Evolutionary conservation across 2,888 invertebrate species (phyloP), one percentile per base, ranked within the genome.

Genomic region (Pseudococcus viburni): DNA sequence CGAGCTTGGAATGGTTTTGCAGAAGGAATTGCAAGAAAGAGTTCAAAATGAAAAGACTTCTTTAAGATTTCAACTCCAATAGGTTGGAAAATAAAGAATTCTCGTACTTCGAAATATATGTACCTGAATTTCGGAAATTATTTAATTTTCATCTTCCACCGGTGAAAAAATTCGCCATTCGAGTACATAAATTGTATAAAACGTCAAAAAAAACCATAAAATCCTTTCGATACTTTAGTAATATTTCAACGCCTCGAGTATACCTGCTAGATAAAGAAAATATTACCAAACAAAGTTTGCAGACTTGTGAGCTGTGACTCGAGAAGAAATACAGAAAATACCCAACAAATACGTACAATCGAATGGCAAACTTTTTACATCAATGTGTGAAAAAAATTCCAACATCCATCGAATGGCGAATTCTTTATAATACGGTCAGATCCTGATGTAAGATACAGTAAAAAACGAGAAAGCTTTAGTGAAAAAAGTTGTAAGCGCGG

Each of bases 401-500:
- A 11, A n/a, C 39, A 39, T 80, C 46, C 17, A 0, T 19, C 22
- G 19, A 19, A 83, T 33, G 26, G 17, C 46, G 17, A 46, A 83
- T 83, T 83, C 26, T 83, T 39, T 77, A 19, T 59, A 59, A 19
- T 5, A 39, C 17, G 17, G 77, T 39, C 33, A 6, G 17, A 77
- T n/a, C n/a, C 33, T 39, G 39, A 77, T 33, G 17, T n/a, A 77
- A 77, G 77, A 77, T 77, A n/a, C 33, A 33, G 26, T 33, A 33
- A 77, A 42, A 22, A 22, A 22, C 9, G 11, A 22, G 19, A 22
- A 64, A 64, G 8, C 64, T 64, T 77, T 77, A n/a, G 33, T 42
- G 77, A 77, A 77, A 39, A 77, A 77, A 77, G 77, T 77, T 39
- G 77, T 77, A n/a, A 77, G 77, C 77, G 77, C 77, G 77, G 77